Conservation (phyloP, 2,888 invertebrate genomes). For the Ptychoptera contaminata region DNA sequence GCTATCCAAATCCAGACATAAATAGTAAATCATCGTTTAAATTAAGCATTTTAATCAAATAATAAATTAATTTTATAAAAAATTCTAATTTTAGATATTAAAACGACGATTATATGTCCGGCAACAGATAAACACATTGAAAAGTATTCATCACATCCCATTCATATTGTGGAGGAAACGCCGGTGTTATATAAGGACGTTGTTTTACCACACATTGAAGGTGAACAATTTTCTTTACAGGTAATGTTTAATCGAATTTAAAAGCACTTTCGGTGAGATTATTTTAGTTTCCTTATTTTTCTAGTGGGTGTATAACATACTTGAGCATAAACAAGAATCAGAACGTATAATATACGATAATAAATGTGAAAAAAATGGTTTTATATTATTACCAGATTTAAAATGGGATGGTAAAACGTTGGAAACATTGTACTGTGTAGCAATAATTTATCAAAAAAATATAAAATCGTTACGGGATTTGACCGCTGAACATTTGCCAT, state of each 20-base stretch:
- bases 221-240: constrained; percentile 62
- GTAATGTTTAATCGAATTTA: no score
- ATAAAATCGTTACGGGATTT: constrained; percentile 80
- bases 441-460: constrained; percentile 54
- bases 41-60: neutral
- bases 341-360: constrained; percentile 80
- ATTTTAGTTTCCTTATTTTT: constrained; percentile 2
- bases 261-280: neutral
- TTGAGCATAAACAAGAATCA: constrained; percentile 78
- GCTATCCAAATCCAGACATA: constrained; percentile 41
- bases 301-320: constrained; percentile 94
- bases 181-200: constrained; percentile 61
- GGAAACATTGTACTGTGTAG: constrained; percentile 72
- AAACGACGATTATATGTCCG: constrained; percentile 81
- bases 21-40: constrained; percentile 38
- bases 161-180: constrained; percentile 70
- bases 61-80: neutral
- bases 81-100: constrained; percentile 63
- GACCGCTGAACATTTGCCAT: constrained; percentile 53
- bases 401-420: constrained; percentile 80
- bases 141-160: constrained; percentile 64
- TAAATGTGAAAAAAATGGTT: constrained; percentile 54
- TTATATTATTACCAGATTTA: constrained; percentile 80
- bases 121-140: constrained; percentile 83
- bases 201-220: constrained; percentile 59